Evolutionary conservation across 1,140 invertebrate genomes (phyloP), one percentile per base, ranked within the genome.

Genomic region (Drosophila subpulchrella): DNA sequence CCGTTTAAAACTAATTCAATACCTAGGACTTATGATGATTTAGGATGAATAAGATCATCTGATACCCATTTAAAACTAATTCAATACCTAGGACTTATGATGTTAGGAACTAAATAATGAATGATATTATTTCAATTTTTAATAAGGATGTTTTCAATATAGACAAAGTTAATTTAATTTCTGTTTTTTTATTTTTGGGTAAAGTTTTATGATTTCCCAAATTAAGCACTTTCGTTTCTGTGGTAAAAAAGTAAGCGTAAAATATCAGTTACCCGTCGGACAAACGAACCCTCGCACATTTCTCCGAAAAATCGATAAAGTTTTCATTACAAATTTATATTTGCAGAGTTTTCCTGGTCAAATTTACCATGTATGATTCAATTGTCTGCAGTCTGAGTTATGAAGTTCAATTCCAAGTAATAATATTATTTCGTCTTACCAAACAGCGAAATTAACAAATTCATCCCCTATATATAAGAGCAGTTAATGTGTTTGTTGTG

Each of bases 381-480:
- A 77, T 77, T 78, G 76, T 78, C 67, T 73, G 66, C 44, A 11
- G 59, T 46, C 67, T 78, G 61, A 39, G 17, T 48, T 56, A 71
- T 80, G 48, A 63, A 58, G 48, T 65, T 58, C 39, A 39, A 68
- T 68, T 79, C 56, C 10, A 41, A 61, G 53, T 79, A 86, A 86
- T 75, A 59, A 42, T 59, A 75, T 86, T 78, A 86, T 84, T 84
- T 79, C 78, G 81, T 65, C 61, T 78, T 53, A 47, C 44, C 62
- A 53, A 60, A 47, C 67, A 81, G 60, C 58, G 47, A 84, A 86
- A 84, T 86, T 71, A 81, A 77, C 60, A 81, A 81, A 76, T 75
- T 75, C 73, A 81, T 54, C 65, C 74, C 78, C 59, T 38, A 13
- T 41, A 36, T 15, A 0, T 32, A 24, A 13, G 10, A 39, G 27